Conservation (phyloP, 1,140 invertebrate species). For the Andricus grossulariae region DNA sequence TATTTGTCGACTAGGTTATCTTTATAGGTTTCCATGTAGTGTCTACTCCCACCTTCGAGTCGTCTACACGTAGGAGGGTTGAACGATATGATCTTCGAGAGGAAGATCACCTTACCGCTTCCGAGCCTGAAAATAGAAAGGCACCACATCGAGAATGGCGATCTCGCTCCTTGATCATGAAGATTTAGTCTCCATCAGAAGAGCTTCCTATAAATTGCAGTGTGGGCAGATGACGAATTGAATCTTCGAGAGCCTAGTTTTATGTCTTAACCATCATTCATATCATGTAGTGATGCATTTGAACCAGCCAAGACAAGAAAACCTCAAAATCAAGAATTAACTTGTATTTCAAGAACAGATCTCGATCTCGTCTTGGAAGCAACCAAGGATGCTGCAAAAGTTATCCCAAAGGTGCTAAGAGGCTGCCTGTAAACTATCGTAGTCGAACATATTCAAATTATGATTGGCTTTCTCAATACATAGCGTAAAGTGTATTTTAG, state of each 20-base stretch:
- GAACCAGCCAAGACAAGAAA: too few relatives aligned
- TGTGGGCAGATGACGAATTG: slow-evolving; percentile 22
- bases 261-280: neutral
- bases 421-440: too few relatives aligned
- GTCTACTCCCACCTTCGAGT: slow-evolving; percentile 11
- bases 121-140: slow-evolving; percentile 14
- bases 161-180: slow-evolving; percentile 19
- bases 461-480: too few relatives aligned
- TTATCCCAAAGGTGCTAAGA: too few relatives aligned
- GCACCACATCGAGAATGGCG: slow-evolving; percentile 19
- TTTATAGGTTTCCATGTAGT: slow-evolving; percentile 2
- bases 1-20: neutral
- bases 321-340: too few relatives aligned
- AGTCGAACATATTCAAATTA: too few relatives aligned
- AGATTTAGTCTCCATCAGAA: neutral
- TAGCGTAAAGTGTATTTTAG: too few relatives aligned
- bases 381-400: too few relatives aligned
- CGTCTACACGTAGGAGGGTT: slow-evolving; percentile 26
- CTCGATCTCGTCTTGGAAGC: too few relatives aligned
- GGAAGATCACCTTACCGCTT: slow-evolving; percentile 18
- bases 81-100: slow-evolving; percentile 22
- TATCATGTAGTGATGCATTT: too few relatives aligned
- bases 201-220: slow-evolving; percentile 23
- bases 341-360: too few relatives aligned
- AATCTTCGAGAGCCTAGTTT: neutral